Base-by-base conservation (phyloP, 1,140 invertebrate species). In the Scylla paramamosain region DNA sequence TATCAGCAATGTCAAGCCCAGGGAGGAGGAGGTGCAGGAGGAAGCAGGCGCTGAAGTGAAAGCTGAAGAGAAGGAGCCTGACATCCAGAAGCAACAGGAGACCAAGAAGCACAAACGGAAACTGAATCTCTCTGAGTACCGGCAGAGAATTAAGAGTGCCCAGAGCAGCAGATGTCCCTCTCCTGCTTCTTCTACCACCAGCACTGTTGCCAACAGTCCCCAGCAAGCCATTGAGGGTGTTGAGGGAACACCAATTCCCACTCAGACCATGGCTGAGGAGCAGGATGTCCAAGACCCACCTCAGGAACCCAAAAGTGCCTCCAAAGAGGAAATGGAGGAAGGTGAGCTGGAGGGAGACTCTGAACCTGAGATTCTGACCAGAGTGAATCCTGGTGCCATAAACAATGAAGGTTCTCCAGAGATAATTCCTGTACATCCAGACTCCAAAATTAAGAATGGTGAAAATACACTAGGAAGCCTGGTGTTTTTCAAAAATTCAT, bases 51-150 rank as follows among this genome's bases (percentile, higher is more conserved):
- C 87, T 83, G 89, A 46, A 20, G 94, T 95, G 31, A 95, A 96
- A 31, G 29, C 88, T 10, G 46, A 92, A 31, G 91, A 46, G 89
- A 97, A 97, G 31, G 90, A 77, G 48, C 32, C n/a, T 84, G 86
- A 25, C 39, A 95, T 29, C 46, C 67, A 83, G 28, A 52, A 95
- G 32, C 87, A 67, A 28, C 31, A 46, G 59, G 48, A 95, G 16
- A 84, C 77, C 83, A 97, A 97, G 67, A 86, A 93, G 52, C 93
- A 90, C 48, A 95, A 95, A 91, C 95, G 97, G 96, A 96, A 97
- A 96, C 96, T 97, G 12, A 97, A 97, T 96, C 95, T 97, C 12
- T 97, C 97, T 91, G 97, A 97, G 96, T 97, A 97, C 95, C 97
- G 97, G 94, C 93, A 97, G 97, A 96, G 97, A 97, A 90, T 95